Percentiles rank a stretch among this genome's conserved stretches.
phyloP scores from a whole-genome alignment of 2,888 invertebrate genomes.

The Hypolimnas misippus region DNA sequence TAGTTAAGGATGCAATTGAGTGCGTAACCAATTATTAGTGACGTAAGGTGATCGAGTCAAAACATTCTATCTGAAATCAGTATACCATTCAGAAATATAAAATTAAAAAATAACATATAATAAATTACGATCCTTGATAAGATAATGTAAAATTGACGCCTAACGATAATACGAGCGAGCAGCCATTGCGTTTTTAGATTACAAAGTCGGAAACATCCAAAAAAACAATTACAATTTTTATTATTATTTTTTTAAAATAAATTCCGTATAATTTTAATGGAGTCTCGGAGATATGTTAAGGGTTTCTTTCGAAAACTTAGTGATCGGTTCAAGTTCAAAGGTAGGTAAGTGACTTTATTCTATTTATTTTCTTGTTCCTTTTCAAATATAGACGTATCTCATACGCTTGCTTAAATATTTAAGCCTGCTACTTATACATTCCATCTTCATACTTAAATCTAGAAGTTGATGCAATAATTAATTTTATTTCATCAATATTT shows the following conservation, averaged over 20 bases:
- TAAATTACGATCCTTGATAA: slow-evolving; percentile 21
- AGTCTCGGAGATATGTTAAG: slow-evolving; percentile 6
- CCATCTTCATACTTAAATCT: no score
- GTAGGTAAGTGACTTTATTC: slow-evolving; percentile 24
- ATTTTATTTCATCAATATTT: no score
- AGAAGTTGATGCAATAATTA: no score
- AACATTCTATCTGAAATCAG: not conserved
- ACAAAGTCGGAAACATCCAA: not conserved
- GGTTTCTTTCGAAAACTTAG: slow-evolving; percentile 9
- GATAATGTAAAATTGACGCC: not conserved
- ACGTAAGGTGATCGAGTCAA: no score
- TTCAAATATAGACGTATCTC: no score
- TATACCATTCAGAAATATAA: not conserved
- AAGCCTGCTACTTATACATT: no score
- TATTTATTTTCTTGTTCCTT: not conserved
- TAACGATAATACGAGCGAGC: not conserved
- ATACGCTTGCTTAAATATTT: no score
- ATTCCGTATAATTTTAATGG: not conserved
- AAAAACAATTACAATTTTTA: not conserved
- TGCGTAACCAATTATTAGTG: no score
- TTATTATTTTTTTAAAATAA: not conserved
- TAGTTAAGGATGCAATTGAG: no score
- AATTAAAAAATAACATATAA: not conserved
- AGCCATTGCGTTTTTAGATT: not conserved
- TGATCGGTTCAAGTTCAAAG: slow-evolving; percentile 17